Conservation (phyloP, 2,797 vertebrate genomes). For the Loris lydekkerianus region DNA sequence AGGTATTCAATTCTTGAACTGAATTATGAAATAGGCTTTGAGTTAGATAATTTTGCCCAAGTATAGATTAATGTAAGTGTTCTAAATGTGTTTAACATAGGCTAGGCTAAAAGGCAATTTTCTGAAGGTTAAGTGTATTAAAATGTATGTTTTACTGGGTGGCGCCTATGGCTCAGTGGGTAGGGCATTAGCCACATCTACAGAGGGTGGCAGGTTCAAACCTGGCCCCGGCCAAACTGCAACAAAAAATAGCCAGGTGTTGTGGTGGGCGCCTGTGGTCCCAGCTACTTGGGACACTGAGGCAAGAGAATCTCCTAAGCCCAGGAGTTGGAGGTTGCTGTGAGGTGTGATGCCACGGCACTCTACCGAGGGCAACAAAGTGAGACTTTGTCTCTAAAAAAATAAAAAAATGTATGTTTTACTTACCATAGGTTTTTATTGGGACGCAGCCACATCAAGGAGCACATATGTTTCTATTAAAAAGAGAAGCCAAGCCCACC, state of each 20-base stretch:
- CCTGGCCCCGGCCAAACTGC: too few relatives aligned
- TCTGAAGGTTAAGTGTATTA: not conserved
- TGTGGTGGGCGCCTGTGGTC: too few relatives aligned
- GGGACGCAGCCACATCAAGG: not conserved
- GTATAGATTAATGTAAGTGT: not conserved
- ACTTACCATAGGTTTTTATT: not conserved
- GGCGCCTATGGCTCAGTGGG: too few relatives aligned
- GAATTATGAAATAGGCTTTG: not conserved
- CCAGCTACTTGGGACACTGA: too few relatives aligned
- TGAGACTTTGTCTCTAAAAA: too few relatives aligned
- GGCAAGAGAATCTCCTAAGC: too few relatives aligned
- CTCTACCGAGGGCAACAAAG: too few relatives aligned
- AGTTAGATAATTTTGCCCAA: not conserved
- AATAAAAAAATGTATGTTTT: not conserved
- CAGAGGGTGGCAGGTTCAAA: too few relatives aligned
- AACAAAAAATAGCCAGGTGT: too few relatives aligned
- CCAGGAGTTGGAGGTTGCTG: too few relatives aligned
- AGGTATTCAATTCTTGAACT: not conserved
- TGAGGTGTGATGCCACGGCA: too few relatives aligned
- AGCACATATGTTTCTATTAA: constrained; percentile 11
- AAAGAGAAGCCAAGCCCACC: not conserved
- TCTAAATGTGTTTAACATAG: not conserved
- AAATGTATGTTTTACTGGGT: not conserved
- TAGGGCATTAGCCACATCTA: too few relatives aligned
- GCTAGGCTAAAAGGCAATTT: not conserved